A percentile compares a stretch with the other conserved stretches of the same genome.
Evolutionary conservation across 2,113 vertebrate genomes (phyloP).

Genomic region (Anthoscopus minutus): DNA sequence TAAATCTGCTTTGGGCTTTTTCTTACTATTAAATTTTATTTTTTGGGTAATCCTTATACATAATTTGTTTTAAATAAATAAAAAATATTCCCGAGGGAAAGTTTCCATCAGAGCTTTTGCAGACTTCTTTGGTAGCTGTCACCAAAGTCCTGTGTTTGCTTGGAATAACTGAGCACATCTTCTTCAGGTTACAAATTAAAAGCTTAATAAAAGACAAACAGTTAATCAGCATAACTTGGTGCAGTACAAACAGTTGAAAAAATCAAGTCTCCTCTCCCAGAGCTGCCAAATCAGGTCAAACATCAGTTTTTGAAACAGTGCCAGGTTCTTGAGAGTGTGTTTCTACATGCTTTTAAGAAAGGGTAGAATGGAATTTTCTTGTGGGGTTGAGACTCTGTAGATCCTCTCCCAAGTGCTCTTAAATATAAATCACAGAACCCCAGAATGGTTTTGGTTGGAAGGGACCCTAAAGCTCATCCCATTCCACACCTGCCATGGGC

Average conservation of each 20-base stretch:
- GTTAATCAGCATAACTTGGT: not conserved
- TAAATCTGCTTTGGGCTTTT: not conserved
- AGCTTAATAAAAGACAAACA: not conserved
- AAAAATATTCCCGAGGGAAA: not conserved
- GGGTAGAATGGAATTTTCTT: not conserved
- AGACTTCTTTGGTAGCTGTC: not conserved
- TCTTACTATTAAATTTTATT: not conserved
- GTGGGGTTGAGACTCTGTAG: not conserved
- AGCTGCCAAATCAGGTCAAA: not conserved
- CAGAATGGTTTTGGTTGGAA: not conserved
- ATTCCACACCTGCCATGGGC: not conserved
- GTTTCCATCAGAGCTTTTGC: not conserved
- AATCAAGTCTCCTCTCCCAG: not conserved
- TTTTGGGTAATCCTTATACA: not conserved
- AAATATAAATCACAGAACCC: not conserved
- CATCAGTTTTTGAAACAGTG: not conserved
- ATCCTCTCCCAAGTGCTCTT: not conserved
- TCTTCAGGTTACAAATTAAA: not conserved
- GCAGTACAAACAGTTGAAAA: not conserved
- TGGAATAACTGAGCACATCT: not conserved
- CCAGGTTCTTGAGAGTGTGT: not conserved
- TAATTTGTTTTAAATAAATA: not conserved
- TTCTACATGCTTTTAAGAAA: not conserved
- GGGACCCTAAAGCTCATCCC: not conserved
- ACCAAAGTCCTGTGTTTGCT: not conserved